Evolutionary conservation across 1,140 invertebrate genomes (phyloP), one percentile per base, ranked within the genome.

Genomic region (Sweltsa coloradensis): DNA sequence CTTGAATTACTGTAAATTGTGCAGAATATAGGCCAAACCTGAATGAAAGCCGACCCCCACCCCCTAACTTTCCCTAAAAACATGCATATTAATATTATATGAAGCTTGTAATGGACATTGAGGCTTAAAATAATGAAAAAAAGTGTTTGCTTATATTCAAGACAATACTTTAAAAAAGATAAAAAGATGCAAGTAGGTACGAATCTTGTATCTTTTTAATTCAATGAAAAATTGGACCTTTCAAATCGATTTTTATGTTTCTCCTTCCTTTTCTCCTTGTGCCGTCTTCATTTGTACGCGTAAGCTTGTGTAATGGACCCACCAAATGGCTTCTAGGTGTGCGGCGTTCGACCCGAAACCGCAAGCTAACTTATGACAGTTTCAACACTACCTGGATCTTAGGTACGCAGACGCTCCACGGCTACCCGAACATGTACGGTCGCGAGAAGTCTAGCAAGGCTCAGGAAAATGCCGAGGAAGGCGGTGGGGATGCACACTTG

Each of bases 261-360:
- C 18, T 3, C 3, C 13, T 4, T 27, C 27, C 24, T 3, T 22
- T 44, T 5, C 3, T 11, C n/a, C n/a, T 11, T 31, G n/a, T 31
- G 9, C 29, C 9, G 29, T n/a, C 29, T 31, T 31, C n/a, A 11
- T n/a, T 31, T 9, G n/a, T 31, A 9, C n/a, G 29, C n/a, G 29
- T 31, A 31, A 31, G n/a, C n/a, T 31, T 31, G 29, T 31, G 9
- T 31, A 11, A 14, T 11, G n/a, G 9, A 14, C n/a, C 62, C 45
- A 56, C 61, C 51, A 58, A 58, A 52, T 65, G 60, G 51, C 63
- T 60, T 53, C 53, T 55, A 45, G 66, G 63, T 40, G 66, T 76
- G 24, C 63, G 75, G 14, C 67, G 76, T 34, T 77, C 73, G 53
- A 75, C 70, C 45, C 64, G 78, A 48, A 70, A 73, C 52, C 67